Evolutionary conservation across 2,888 invertebrate species (phyloP), one percentile per base, ranked within the genome.

Genomic region (Empis stercorea): DNA sequence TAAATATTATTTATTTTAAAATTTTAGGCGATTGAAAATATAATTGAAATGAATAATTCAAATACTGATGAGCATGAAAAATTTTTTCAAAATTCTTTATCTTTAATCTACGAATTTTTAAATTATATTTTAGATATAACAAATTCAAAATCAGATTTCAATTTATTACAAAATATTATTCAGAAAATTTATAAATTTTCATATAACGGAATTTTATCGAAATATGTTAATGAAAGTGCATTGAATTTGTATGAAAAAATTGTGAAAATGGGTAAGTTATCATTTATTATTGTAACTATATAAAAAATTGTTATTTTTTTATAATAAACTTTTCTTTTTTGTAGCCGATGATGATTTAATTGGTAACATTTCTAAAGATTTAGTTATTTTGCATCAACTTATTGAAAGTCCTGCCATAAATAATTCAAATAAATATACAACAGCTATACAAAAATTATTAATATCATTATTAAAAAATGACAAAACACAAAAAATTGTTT

Each of bases 401-500:
- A 57, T 68, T 37, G 43, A 53, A 6, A 57, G 55, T 2, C 57
- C 65, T 2, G 66, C 66, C 44, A 62, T 60, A 3, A 30, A 54
- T 1, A 64, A 62, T 0, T 55, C 54, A 3, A 52, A 62, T 0
- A 47, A 53, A 1, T 62, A 62, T 30, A 59, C 59, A 3, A 60
- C 59, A 3, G 61, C 62, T 11, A 58, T 64, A 4, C 50, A 66
- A 1, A 62, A 61, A 2, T 48, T 67, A 30, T 49, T 63, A 14
- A 48, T 64, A 7, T 55, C 58, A 0, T 52, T 67, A 14, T 51
- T 68, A 40, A 56, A 61, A 47, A 63, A 62, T 43, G 30, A 57
- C 1, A 64, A 64, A 51, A 65, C 65, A 0, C 61, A 68, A 36
- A 63, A 64, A 32, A 44, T 67, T 32, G 60, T 68, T 40, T 57